Percentiles rank a stretch among this genome's conserved stretches.
These are phyloP conservation scores for Orussus abietinus DNA, from an alignment of 1,140 invertebrate genomes.

Conservation along the genomic window DNA sequence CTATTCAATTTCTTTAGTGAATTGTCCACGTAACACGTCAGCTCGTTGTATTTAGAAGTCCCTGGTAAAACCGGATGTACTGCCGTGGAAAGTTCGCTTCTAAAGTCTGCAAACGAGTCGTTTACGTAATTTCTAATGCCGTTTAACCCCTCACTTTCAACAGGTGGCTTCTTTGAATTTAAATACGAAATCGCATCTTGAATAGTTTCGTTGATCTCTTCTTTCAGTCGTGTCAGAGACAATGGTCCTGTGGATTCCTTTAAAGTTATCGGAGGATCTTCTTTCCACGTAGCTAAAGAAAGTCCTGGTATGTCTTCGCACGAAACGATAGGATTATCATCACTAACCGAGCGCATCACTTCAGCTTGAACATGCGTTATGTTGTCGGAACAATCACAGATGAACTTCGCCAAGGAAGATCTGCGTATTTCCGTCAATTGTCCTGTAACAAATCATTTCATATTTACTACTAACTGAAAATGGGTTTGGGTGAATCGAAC, in stretches of 20 bases:
- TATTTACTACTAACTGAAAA: slow-evolving; percentile 3
- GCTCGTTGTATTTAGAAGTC: slow-evolving; percentile 1
- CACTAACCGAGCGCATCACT: slow-evolving; percentile 66
- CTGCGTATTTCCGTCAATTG: slow-evolving; percentile 86
- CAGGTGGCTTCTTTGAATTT: slow-evolving; percentile 5
- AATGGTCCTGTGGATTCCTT: not conserved
- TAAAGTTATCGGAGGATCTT: slow-evolving; percentile 25
- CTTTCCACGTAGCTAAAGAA: slow-evolving; percentile 61
- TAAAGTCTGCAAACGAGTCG: slow-evolving; percentile 20
- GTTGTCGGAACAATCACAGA: slow-evolving; percentile 85
- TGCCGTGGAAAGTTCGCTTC: slow-evolving; percentile 11
- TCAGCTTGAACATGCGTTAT: slow-evolving; percentile 69
- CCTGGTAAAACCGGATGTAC: slow-evolving; percentile 1
- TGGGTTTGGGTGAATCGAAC: too few species aligned
- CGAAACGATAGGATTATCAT: slow-evolving; percentile 61
- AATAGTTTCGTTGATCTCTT: slow-evolving; percentile 14
- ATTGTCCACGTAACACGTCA: slow-evolving; percentile 1
- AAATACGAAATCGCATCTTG: slow-evolving; percentile 9
- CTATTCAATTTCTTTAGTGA: not conserved
- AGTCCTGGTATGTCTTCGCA: slow-evolving; percentile 59
- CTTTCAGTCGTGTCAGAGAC: slow-evolving; percentile 10
- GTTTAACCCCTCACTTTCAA: too few species aligned
- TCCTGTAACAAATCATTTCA: slow-evolving; percentile 52
- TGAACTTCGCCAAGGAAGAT: slow-evolving; percentile 74
- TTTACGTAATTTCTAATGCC: too few species aligned